Conservation (phyloP, 1,140 invertebrate species). For the Pectinophora gossypiella region DNA sequence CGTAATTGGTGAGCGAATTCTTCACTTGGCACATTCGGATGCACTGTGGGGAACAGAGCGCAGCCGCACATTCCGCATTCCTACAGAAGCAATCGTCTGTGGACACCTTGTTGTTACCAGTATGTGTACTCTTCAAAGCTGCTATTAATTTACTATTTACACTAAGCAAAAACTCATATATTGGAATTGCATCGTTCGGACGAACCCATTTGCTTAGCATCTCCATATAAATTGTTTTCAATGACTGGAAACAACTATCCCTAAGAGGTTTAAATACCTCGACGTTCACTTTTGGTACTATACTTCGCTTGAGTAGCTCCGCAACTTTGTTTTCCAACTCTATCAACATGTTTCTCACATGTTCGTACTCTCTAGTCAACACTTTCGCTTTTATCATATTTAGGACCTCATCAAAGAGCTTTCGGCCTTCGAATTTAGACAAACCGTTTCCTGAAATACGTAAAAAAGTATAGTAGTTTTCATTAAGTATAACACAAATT, state of each 20-base stretch:
- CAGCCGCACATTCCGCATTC: conserved; percentile 26
- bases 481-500: not conserved
- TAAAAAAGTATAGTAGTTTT: not conserved
- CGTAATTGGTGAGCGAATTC: conserved; percentile 33
- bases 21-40: conserved; percentile 37
- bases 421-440: conserved; percentile 33
- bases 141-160: conserved; percentile 38
- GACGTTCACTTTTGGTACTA: not conserved
- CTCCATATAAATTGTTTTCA: not conserved
- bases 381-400: not conserved
- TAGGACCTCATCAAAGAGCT: conserved; percentile 19
- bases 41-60: conserved; percentile 38
- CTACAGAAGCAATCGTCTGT: conserved; percentile 40
- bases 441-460: conserved; percentile 6
- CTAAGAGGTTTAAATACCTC: not conserved
- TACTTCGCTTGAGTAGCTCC: not conserved
- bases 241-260: not conserved
- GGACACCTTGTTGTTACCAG: conserved; percentile 41
- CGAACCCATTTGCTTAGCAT: not conserved
- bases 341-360: not conserved
- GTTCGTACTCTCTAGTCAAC: not conserved
- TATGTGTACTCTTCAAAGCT: conserved; percentile 39
- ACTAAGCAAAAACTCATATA: not conserved
- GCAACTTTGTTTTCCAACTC: not conserved
- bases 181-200: not conserved